Base-by-base conservation (phyloP, 2,797 vertebrate species). In the Lateolabrax maculatus region DNA sequence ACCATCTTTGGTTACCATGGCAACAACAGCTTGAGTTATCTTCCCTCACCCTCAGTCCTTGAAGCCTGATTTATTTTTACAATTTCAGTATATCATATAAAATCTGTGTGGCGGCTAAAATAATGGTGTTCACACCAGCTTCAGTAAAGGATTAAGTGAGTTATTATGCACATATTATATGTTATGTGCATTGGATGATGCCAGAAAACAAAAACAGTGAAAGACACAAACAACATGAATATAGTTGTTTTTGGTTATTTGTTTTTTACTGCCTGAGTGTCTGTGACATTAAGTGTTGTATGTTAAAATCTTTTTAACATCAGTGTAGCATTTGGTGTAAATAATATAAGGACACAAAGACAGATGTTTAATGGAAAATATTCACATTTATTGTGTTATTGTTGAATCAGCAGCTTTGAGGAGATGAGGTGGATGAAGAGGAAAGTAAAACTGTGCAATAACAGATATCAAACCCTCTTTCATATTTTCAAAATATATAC, bases 351-450 rank as follows among this genome's bases (percentile, higher is more conserved):
- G 41, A 75, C 46, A 48, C 57, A 51, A 39, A 53, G 44, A 46
- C 23, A 60, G 15, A 11, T 69, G 6, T 39, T 77, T 39, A 62
- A 57, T 71, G 74, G 71, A 90, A 90, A 90, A 88, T 71, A 64
- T 36, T 16, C 7, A 55, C 11, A 57, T 92, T 88, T 93, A 91
- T 91, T 91, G 23, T 66, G 21, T 61, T 66, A 18, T 65, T 19
- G 31, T 58, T 34, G 31, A 78, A 57, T 81, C 18, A 48, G 81
- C 77, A 83, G 75, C 57, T 71, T 84, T 53, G 19, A 74, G 53
- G 18, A 72, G 37, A 66, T 16, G 63, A 70, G 19, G 63, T 57
- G 44, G 9, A 71, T 49, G 29, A 41, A 37, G 64, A 63, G 23
- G 29, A 34, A 27, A 67, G n/a, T 7, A 31, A 10, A 76, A 21